phyloP scores from a whole-genome alignment of 2,888 invertebrate species.

The Celastrina argiolus region DNA sequence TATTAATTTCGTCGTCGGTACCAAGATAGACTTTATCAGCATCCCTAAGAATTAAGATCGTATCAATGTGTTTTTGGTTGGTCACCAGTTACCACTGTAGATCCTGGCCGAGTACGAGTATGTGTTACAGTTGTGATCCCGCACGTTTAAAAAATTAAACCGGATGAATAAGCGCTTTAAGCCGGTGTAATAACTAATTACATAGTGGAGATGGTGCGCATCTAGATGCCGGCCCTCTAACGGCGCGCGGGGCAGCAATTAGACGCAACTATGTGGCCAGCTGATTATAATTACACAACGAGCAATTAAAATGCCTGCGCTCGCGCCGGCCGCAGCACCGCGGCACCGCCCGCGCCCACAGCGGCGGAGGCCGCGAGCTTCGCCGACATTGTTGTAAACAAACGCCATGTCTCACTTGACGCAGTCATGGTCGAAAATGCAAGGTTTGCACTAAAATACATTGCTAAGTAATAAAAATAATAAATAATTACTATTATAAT shows the following conservation, averaged over 20 bases:
- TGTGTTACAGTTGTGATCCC: too few species aligned
- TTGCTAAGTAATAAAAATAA: not conserved
- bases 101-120: too few species aligned
- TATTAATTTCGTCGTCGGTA: too few species aligned
- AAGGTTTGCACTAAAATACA: not conserved
- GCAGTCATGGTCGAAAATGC: not conserved
- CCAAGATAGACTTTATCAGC: too few species aligned
- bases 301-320: conserved; percentile 10
- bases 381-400: not conserved
- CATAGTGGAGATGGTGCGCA: not conserved
- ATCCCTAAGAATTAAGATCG: too few species aligned
- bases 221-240: not conserved
- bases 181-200: too few species aligned
- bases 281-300: not conserved
- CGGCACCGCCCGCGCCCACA: not conserved
- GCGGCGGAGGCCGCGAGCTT: not conserved
- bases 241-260: not conserved
- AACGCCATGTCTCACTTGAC: not conserved
- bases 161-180: not conserved
- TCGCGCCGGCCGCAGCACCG: not conserved
- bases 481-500: not conserved
- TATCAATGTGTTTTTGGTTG: too few species aligned
- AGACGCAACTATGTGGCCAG: not conserved
- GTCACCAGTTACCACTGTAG: too few species aligned
- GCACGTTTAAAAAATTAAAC: too few species aligned